A percentile compares a stretch with the other conserved stretches of the same genome.
Evolutionary conservation across 53 echinoderm and acorn worm genomes (phyloP).

Genomic region (Arbacia lixula): DNA sequence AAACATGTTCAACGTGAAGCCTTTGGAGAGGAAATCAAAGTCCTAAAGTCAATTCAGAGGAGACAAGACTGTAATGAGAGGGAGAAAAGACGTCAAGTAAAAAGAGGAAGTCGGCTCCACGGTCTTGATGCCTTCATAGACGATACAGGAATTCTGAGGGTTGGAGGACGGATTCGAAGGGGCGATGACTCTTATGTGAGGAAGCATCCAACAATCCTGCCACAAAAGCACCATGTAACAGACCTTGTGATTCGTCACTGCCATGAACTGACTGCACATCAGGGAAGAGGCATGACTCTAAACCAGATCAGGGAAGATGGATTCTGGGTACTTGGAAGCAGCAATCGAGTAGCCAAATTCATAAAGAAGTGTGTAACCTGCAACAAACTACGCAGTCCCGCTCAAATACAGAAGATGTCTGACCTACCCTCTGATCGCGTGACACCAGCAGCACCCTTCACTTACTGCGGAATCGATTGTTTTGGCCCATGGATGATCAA

Average conservation of each 20-base stretch:
- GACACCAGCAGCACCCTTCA: slow-evolving; percentile 67
- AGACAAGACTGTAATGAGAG: slow-evolving; percentile 4
- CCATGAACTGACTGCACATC: slow-evolving; percentile 57
- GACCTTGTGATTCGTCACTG: slow-evolving; percentile 59
- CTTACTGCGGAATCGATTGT: slow-evolving; percentile 59
- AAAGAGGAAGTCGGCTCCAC: slow-evolving; percentile 48
- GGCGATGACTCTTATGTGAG: slow-evolving; percentile 33
- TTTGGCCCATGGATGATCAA: slow-evolving; percentile 67
- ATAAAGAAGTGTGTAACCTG: slow-evolving; percentile 59
- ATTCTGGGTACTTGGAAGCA: slow-evolving; percentile 67
- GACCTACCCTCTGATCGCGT: slow-evolving; percentile 67
- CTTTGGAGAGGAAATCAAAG: slow-evolving; percentile 52
- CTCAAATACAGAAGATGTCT: slow-evolving; percentile 69
- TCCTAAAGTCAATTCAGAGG: slow-evolving; percentile 28
- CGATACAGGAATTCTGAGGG: slow-evolving; percentile 60
- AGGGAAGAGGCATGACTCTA: slow-evolving; percentile 68
- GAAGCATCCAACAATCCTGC: slow-evolving; percentile 67
- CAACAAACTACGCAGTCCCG: slow-evolving; percentile 32
- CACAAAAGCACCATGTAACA: slow-evolving; percentile 56
- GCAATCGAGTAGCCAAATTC: slow-evolving; percentile 36
- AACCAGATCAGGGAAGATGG: slow-evolving; percentile 57
- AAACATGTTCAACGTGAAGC: slow-evolving; percentile 43
- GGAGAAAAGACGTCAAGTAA: slow-evolving; percentile 6
- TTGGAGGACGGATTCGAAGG: slow-evolving; percentile 66
- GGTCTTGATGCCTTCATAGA: slow-evolving; percentile 69